Conservation (phyloP, 2,888 invertebrate genomes). For the Eupeodes luniger region DNA sequence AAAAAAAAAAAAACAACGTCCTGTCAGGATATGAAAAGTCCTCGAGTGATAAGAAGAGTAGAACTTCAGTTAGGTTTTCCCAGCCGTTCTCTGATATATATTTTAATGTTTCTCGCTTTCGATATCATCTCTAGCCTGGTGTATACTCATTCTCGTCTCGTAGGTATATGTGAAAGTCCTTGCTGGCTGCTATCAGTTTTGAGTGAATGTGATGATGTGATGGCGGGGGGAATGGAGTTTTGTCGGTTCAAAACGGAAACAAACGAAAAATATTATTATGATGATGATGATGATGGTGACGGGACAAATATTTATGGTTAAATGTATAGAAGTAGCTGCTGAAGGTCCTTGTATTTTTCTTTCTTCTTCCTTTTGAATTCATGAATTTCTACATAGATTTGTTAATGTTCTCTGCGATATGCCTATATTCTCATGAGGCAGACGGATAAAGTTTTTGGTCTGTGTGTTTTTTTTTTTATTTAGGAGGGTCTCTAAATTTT, state of each 20-base stretch:
- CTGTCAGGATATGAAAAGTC: slow-evolving; percentile 68
- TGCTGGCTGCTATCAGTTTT: slow-evolving; percentile 48
- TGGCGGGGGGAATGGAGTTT: neutral
- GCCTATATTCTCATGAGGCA: slow-evolving; percentile 39
- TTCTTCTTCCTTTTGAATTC: neutral
- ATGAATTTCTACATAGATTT: slow-evolving; percentile 29
- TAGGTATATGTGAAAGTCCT: slow-evolving; percentile 19
- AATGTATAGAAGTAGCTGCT: slow-evolving; percentile 42
- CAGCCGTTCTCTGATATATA: slow-evolving; percentile 35
- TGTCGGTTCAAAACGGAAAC: slow-evolving; percentile 42
- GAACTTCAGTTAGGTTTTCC: slow-evolving; percentile 30
- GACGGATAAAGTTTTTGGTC: slow-evolving; percentile 18
- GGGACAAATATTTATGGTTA: slow-evolving; percentile 71
- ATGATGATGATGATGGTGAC: slow-evolving; percentile 71
- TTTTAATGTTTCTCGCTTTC: slow-evolving; percentile 48
- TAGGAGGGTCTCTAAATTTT: neutral
- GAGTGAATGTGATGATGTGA: slow-evolving; percentile 6
- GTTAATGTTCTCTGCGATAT: slow-evolving; percentile 53
- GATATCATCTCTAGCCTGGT: slow-evolving; percentile 17
- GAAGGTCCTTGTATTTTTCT: slow-evolving; percentile 22
- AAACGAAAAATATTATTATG: slow-evolving; percentile 64
- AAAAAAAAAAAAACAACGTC: slow-evolving; percentile 37
- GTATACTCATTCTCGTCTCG: too few relatives aligned
- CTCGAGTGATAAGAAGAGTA: slow-evolving; percentile 65
- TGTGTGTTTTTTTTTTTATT: neutral